Evolutionary conservation across 1,140 invertebrate genomes (phyloP).

Genomic region (Cherax destructor): DNA sequence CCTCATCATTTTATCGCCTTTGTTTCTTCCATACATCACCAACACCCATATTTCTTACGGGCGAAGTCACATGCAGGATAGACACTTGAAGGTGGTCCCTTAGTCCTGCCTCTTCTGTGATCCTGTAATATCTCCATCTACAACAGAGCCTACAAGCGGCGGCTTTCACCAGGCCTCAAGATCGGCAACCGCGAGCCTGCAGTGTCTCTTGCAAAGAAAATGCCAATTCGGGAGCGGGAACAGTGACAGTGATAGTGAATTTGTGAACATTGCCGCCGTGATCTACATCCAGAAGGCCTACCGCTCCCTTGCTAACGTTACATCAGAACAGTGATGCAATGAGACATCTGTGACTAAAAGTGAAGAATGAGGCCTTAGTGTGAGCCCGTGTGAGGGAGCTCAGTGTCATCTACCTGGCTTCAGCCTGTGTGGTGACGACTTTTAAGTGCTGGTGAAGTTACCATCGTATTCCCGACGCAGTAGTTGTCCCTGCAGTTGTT

Average conservation of each 20-base stretch:
- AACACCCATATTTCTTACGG: constrained; percentile 56
- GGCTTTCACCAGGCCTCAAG: constrained; percentile 18
- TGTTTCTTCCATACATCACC: constrained; percentile 26
- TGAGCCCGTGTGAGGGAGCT: not conserved
- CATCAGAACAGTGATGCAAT: not conserved
- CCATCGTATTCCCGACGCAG: not conserved
- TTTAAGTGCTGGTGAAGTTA: constrained; percentile 9
- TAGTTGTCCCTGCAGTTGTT: constrained; percentile 1
- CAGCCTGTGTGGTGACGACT: constrained; percentile 4
- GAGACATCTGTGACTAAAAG: constrained; percentile 12
- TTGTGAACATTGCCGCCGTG: constrained; percentile 19
- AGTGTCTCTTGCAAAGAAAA: not conserved
- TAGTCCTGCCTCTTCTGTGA: constrained; percentile 6
- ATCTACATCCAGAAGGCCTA: constrained; percentile 29
- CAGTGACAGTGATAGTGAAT: not conserved
- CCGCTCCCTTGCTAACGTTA: constrained; percentile 23
- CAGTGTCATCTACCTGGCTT: not conserved
- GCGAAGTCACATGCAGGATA: constrained; percentile 32
- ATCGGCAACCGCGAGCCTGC: not conserved
- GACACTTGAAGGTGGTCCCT: not conserved
- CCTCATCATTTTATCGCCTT: not conserved
- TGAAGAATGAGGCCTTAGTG: not conserved
- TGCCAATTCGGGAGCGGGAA: constrained; percentile 41
- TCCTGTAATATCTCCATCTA: constrained; percentile 10
- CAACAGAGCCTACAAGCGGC: constrained; percentile 5